A percentile compares a stretch with the other conserved stretches of the same genome.
These are phyloP conservation scores for Engystomops pustulosus DNA, from an alignment of 2,113 vertebrate genomes.

Conservation along the genomic window DNA sequence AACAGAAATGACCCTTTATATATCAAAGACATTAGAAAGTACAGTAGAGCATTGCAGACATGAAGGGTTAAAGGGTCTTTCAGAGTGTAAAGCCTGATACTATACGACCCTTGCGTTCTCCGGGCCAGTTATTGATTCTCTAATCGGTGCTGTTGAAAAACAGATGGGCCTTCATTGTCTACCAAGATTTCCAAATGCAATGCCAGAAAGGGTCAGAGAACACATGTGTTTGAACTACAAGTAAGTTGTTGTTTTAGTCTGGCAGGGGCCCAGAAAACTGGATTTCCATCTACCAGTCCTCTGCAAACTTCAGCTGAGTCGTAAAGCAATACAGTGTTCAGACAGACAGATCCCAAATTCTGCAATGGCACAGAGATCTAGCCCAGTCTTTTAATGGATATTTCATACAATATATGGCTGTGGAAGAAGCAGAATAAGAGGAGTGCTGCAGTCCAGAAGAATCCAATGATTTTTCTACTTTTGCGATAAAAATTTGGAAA, in stretches of 20 bases:
- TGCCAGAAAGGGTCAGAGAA: constrained; percentile 51
- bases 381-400: neutral
- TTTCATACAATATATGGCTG: neutral
- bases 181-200: constrained; percentile 50
- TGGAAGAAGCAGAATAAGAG: constrained; percentile 1
- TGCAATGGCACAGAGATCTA: neutral
- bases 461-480: too few relatives aligned
- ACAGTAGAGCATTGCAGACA: neutral
- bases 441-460: neutral
- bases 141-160: constrained; percentile 53
- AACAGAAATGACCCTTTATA: too few relatives aligned
- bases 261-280: constrained; percentile 19
- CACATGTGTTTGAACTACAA: constrained; percentile 57
- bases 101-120: constrained; percentile 1
- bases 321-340: neutral
- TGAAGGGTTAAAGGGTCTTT: constrained; percentile 1
- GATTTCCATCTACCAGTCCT: neutral
- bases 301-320: constrained; percentile 2
- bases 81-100: neutral
- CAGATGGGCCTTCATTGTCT: constrained; percentile 57
- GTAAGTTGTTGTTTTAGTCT: constrained; percentile 53
- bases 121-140: constrained; percentile 30
- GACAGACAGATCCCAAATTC: neutral
- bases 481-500: too few relatives aligned
- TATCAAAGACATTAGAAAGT: neutral